A percentile compares a stretch with the other conserved stretches of the same genome.
These are phyloP conservation scores for Drosophila engyochracea DNA, from an alignment of 2,888 invertebrate species.

Conservation along the genomic window DNA sequence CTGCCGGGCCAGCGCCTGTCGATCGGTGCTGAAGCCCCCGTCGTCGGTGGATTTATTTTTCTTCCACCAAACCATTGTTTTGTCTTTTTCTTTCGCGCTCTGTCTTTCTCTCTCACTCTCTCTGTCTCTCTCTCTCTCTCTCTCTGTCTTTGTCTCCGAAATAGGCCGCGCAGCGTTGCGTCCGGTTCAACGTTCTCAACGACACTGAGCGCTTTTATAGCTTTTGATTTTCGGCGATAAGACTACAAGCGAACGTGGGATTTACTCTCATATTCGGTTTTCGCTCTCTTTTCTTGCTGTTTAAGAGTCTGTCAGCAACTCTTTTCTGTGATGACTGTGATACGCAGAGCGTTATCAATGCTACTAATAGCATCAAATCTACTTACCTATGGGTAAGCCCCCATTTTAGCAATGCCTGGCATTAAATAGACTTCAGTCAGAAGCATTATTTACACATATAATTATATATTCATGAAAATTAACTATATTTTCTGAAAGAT, in stretches of 20 bases:
- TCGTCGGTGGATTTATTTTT: constrained; percentile 45
- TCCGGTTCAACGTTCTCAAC: constrained; percentile 13
- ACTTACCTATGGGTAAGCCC: constrained; percentile 27
- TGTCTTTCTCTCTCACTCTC: neutral
- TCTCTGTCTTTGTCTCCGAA: neutral
- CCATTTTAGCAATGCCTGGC: neutral
- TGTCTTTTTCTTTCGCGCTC: neutral
- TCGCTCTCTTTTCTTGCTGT: neutral
- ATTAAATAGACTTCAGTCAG: neutral
- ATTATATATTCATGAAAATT: neutral
- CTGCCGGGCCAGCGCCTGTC: constrained; percentile 66
- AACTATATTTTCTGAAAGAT: neutral
- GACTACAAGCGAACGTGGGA: neutral
- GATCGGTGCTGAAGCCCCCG: constrained; percentile 3
- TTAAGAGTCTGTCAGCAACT: constrained; percentile 6
- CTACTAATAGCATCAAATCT: neutral
- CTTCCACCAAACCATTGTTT: constrained; percentile 34
- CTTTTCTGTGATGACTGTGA: constrained; percentile 49
- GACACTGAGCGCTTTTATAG: constrained; percentile 28
- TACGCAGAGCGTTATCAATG: constrained; percentile 33
- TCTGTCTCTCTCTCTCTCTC: no score
- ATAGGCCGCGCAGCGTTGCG: constrained; percentile 9
- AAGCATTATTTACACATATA: neutral
- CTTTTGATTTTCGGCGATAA: constrained; percentile 28
- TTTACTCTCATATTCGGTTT: constrained; percentile 13